Evolutionary conservation across 2,888 invertebrate genomes (phyloP), one percentile per base, ranked within the genome.

Genomic region (Hemicrepidius hirtus): DNA sequence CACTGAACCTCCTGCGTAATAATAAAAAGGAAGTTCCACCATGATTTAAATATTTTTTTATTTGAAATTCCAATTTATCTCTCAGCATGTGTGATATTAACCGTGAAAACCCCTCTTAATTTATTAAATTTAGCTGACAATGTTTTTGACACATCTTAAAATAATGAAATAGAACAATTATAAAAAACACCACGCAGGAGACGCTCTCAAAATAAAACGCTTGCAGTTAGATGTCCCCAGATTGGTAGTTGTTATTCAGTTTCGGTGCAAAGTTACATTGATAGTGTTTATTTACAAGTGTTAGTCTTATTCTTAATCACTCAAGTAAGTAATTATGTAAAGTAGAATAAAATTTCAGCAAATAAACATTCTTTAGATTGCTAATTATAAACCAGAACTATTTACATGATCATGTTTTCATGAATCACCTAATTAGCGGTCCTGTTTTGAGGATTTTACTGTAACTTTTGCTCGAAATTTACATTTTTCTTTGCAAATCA

Each of bases 151-250:
- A 68, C 70, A 57, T 69, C 73, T 62, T 71, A 69, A 70, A 74
- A 74, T 74, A 75, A 77, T 75, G 76, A 77, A 79, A 78, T 77
- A 71, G 80, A 81, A 80, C 80, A 78, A 80, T 80, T 78, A 77
- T 78, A 77, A 80, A 82, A 81, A 81, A 79, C 71, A 71, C 83
- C 82, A 83, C 82, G 86, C 86, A 85, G 85, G 86, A 86, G 86
- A 85, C 84, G 83, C 83, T 85, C 85, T 85, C 81, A 86, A 86
- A 86, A 86, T 86, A 86, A 86, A 86, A 86, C 86, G 79, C 79
- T 80, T 82, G 82, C 85, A 84, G 83, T 84, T 80, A 85, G 84
- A 84, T 85, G 85, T 86, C 85, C 85, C 85, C 84, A 82, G 84
- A 85, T 84, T 84, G 82, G 82, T 82, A 76, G 75, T 76, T 75